Base-by-base conservation (phyloP, 2,797 vertebrate genomes). In the Sebastes itinus region DNA sequence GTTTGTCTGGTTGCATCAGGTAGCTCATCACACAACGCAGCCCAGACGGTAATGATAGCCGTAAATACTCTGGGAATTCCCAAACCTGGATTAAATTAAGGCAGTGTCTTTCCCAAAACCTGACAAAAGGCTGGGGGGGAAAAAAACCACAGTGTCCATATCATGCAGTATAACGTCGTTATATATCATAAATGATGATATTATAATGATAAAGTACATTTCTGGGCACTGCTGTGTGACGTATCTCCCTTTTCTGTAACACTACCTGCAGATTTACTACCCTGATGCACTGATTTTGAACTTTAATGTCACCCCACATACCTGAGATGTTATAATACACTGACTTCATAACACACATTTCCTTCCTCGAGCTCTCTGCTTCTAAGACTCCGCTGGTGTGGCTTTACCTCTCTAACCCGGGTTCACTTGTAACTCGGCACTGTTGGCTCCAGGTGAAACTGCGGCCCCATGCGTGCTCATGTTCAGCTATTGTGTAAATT, bases 351-450 rank as follows among this genome's bases (percentile, higher is more conserved):
- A 30, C 42, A 65, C 66, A 75, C 58, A 72, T 81, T 86, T 91
- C 84, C 82, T 87, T 77, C 67, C 86, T 77, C 86, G 85, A 90
- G 79, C 83, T 68, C 74, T 60, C n/a, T 27, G 60, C 74, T 82
- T 83, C 77, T 76, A 52, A 87, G 81, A 58, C 69, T 35, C 38
- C 6, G 49, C 80, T 49, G 33, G 85, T 90, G 77, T 89, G 87
- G 67, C 86, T 91, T 95, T 91, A 92, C 90, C 90, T 85, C 78
- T 88, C 78, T 74, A 69, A 81, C 85, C 88, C 25, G 83, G 88
- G 92, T 94, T 95, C 93, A 94, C 83, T 75, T 94, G 95, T 94
- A 96, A 96, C 88, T 88, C 76, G 12, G 93, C 93, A 95, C 93
- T 92, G 90, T 88, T 95, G 84, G 94, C 95, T 96, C 76, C 85